Conservation (phyloP, 92 coral and sea anemone species). For the Bergia puertoricense region DNA sequence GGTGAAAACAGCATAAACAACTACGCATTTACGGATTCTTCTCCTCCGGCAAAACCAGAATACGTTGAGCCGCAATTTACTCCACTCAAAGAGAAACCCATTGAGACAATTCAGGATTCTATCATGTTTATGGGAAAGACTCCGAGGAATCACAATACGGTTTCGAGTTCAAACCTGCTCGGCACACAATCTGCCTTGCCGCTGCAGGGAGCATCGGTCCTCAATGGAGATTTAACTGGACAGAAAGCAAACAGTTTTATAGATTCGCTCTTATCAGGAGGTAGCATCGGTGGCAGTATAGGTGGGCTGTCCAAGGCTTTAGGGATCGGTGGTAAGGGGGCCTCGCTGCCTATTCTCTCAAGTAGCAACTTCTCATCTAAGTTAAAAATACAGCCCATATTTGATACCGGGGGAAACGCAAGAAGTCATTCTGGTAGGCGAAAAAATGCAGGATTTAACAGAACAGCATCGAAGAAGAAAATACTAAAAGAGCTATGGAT, state of each 20-base stretch:
- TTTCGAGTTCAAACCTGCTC: neutral
- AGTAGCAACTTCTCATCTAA: constrained; percentile 35
- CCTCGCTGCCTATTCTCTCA: constrained; percentile 30
- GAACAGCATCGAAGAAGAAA: neutral
- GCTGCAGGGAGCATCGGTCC: neutral
- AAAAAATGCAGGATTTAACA: neutral
- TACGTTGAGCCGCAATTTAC: constrained; percentile 5
- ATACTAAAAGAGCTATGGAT: constrained; percentile 11
- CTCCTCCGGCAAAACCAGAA: constrained; percentile 27
- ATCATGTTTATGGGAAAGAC: constrained; percentile 38
- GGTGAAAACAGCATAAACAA: constrained; percentile 9
- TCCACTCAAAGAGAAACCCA: constrained; percentile 26
- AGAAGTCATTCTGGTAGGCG: constrained; percentile 19
- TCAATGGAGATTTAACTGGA: constrained; percentile 24
- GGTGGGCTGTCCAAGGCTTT: constrained; percentile 21
- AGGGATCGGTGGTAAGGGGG: constrained; percentile 10
- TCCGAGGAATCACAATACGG: neutral
- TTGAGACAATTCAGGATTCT: constrained; percentile 29
- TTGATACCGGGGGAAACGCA: constrained; percentile 15
- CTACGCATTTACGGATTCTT: constrained; percentile 28
- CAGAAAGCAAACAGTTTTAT: constrained; percentile 24
- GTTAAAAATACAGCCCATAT: constrained; percentile 6
- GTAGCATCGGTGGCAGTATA: constrained; percentile 21
- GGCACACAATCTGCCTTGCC: constrained; percentile 3
- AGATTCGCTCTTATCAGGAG: constrained; percentile 15